Conservation (phyloP, 2,888 invertebrate species). For the Azorinus chamasolen region DNA sequence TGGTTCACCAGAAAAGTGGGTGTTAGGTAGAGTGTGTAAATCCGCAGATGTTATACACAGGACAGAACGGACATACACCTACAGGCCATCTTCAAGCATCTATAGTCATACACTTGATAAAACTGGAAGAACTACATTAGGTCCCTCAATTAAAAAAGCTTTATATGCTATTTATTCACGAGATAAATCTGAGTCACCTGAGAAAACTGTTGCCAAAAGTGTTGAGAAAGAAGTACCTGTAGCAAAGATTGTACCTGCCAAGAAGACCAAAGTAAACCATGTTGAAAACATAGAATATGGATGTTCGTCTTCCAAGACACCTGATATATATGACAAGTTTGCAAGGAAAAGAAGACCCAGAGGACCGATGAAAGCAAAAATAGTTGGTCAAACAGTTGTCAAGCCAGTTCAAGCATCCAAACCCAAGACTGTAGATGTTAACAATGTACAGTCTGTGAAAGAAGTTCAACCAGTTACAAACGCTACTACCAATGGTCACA, state of each 20-base stretch:
- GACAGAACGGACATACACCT: slow-evolving; percentile 1
- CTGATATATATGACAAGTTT: slow-evolving; percentile 63
- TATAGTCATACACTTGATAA: neutral
- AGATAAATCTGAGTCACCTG: neutral
- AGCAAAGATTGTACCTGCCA: neutral
- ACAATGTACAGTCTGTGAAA: too few relatives aligned
- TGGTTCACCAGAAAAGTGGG: neutral
- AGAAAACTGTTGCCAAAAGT: too few relatives aligned
- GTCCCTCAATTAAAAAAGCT: slow-evolving; percentile 10
- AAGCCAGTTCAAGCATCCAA: too few relatives aligned
- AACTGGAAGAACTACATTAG: too few relatives aligned
- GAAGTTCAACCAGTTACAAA: too few relatives aligned
- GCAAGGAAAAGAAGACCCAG: slow-evolving; percentile 51
- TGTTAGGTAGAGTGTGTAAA: slow-evolving; percentile 6
- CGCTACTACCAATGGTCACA: too few relatives aligned
- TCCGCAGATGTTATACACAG: slow-evolving; percentile 16
- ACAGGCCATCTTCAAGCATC: slow-evolving; percentile 34
- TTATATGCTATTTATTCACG: slow-evolving; percentile 15
- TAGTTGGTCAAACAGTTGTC: too few relatives aligned
- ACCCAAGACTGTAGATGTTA: too few relatives aligned
- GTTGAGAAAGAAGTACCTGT: neutral
- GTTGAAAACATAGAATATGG: slow-evolving; percentile 39
- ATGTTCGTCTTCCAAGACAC: slow-evolving; percentile 53
- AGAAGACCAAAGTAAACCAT: neutral
- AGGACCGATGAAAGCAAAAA: slow-evolving; percentile 20